Evolutionary conservation across 1,140 invertebrate genomes (phyloP), one percentile per base, ranked within the genome.

Genomic region (Ladona fulva): DNA sequence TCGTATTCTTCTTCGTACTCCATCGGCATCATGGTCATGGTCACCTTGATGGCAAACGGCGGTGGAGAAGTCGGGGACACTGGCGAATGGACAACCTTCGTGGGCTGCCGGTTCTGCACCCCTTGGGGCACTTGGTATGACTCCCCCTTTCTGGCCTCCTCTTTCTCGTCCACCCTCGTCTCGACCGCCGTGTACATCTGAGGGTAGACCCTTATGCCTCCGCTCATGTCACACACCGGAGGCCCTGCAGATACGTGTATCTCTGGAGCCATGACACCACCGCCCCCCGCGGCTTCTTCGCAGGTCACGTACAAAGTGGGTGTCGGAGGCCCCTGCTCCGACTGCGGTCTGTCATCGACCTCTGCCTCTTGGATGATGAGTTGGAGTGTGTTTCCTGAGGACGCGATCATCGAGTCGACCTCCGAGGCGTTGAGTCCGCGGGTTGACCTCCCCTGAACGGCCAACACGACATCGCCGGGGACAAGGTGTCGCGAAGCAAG

Each of bases 361-460:
- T 1, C 25, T 0, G 42, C 80, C 79, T 83, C 82, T 75, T 79
- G 77, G n/a, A 83, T 77, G 6, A 81, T 81, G 3, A 83, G 77
- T 66, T 82, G 80, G 10, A 83, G 79, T 0, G 78, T 76, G 75
- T 82, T 82, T 22, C 82, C 82, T 5, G 80, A 77, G 6, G 79
- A 78, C 44, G 78, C 79, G 25, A 83, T 79, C 8, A 83, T 80
- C 24, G 81, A 78, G 24, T 79, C 78, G 8, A 81, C 82, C 42
- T 82, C 81, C 74, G 81, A 80, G 52, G 81, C 79, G 42, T 78
- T 78, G 42, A 83, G 80, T 0, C 77, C 77, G 25, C 80, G 78
- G 0, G 82, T 80, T 74, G 81, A 80, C 24, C 80, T 79, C 16
- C 81, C 80, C 37, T 81, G 81, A 24, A 83, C 80, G 76, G 80